Conservation (phyloP, 1,140 invertebrate species). For the Drosophila dunni region DNA sequence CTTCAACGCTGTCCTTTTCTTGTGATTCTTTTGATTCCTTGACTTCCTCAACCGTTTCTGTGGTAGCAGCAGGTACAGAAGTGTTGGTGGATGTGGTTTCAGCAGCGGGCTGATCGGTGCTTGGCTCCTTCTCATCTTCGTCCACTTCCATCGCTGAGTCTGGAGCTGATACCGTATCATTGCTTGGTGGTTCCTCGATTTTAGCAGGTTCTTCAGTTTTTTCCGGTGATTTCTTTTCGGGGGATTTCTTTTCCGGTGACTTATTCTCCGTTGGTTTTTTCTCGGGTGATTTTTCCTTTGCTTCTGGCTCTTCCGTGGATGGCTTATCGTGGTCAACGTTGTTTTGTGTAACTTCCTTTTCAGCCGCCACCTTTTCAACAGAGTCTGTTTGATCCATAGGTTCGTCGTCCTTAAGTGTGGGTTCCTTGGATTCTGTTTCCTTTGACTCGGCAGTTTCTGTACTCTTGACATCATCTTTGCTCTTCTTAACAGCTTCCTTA, state of each 20-base stretch:
- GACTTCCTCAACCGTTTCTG: conserved; percentile 28
- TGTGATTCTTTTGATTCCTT: conserved; percentile 38
- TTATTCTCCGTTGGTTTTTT: conserved; percentile 32
- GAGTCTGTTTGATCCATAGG: conserved; percentile 62
- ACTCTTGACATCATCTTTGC: conserved; percentile 14
- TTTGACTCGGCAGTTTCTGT: conserved; percentile 25
- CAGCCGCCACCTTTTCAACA: conserved; percentile 24
- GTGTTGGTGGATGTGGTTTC: conserved; percentile 23
- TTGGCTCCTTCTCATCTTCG: conserved; percentile 40
- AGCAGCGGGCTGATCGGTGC: conserved; percentile 16
- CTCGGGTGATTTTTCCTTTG: conserved; percentile 27
- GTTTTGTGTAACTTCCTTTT: conserved; percentile 54
- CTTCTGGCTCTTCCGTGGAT: conserved; percentile 44
- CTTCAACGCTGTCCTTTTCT: conserved; percentile 32
- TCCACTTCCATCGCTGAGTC: conserved; percentile 65
- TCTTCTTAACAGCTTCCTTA: conserved; percentile 28
- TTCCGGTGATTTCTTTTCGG: background rate
- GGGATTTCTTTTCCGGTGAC: conserved; percentile 36
- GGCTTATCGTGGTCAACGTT: conserved; percentile 53
- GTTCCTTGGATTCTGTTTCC: conserved; percentile 30
- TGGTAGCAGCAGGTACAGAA: conserved; percentile 28
- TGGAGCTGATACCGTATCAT: conserved; percentile 15
- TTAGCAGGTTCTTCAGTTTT: conserved; percentile 25
- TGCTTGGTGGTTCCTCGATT: conserved; percentile 44
- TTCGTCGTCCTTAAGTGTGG: conserved; percentile 22